Conservation (phyloP, 2,797 vertebrate genomes). For the Helicolenus hilgendorfi region DNA sequence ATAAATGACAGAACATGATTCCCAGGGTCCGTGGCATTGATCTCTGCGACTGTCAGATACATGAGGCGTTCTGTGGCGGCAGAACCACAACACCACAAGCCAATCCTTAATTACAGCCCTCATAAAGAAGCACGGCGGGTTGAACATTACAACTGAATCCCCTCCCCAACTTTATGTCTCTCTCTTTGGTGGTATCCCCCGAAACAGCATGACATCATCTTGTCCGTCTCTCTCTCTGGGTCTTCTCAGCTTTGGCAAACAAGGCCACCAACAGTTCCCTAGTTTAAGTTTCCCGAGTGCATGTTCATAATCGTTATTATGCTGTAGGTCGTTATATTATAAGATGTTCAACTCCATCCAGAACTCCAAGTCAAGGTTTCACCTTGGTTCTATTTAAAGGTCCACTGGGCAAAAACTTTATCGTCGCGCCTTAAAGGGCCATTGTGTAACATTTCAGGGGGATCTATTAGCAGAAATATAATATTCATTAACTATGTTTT, state of each 20-base stretch:
- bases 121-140: slow-evolving; percentile 59
- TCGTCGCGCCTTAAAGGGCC: not conserved
- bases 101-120: slow-evolving; percentile 83
- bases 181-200: slow-evolving; percentile 72
- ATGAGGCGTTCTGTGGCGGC: slow-evolving; percentile 74
- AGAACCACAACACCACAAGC: slow-evolving; percentile 74
- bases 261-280: slow-evolving; percentile 76
- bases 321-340: slow-evolving; percentile 8
- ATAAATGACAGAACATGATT: slow-evolving; percentile 73
- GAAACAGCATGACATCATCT: slow-evolving; percentile 80
- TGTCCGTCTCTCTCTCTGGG: slow-evolving; percentile 52
- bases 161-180: slow-evolving; percentile 52
- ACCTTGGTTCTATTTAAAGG: not conserved
- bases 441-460: not conserved
- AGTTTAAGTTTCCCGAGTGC: slow-evolving; percentile 2
- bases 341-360: no score
- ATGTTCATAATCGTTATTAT: slow-evolving; percentile 31
- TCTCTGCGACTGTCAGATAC: slow-evolving; percentile 70
- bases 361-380: not conserved
- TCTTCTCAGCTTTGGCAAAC: slow-evolving; percentile 65
- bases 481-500: not conserved
- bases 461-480: not conserved
- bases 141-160: slow-evolving; percentile 71
- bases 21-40: slow-evolving; percentile 61
- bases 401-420: not conserved